Conservation (phyloP, 2,797 vertebrate species). For the Bradypodion pumilum region DNA sequence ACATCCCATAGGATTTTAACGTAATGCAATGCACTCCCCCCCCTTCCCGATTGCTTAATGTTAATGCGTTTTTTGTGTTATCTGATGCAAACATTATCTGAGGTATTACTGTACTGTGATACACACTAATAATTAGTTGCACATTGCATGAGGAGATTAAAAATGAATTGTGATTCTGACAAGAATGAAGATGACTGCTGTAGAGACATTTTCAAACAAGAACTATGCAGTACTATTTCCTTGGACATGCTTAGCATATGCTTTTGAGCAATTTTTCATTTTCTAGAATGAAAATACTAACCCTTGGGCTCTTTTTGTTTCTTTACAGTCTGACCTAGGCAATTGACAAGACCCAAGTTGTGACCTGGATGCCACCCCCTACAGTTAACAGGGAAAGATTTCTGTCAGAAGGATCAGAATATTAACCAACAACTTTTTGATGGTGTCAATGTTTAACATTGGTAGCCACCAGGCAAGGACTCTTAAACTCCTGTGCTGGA, state of each 20-base stretch:
- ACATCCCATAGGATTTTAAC: no score
- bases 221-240: neutral
- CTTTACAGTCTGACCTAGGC: constrained; percentile 39
- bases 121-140: neutral
- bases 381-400: constrained; percentile 31
- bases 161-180: neutral
- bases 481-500: constrained; percentile 17
- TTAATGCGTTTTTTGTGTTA: no score
- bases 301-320: constrained; percentile 43
- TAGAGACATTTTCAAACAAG: neutral
- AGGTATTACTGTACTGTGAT: no score
- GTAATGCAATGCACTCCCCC: no score
- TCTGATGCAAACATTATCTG: no score
- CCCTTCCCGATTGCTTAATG: no score
- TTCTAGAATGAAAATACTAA: neutral
- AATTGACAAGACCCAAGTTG: constrained; percentile 42
- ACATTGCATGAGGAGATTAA: neutral
- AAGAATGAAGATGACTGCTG: neutral
- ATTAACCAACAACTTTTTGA: constrained; percentile 2
- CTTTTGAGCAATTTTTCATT: neutral
- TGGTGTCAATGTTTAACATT: constrained; percentile 44
- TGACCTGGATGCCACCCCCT: constrained; percentile 42
- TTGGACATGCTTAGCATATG: neutral
- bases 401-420: constrained; percentile 35
- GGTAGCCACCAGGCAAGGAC: constrained; percentile 45